phyloP scores from a whole-genome alignment of 2,113 vertebrate genomes.

The Poeciliopsis occidentalis region DNA sequence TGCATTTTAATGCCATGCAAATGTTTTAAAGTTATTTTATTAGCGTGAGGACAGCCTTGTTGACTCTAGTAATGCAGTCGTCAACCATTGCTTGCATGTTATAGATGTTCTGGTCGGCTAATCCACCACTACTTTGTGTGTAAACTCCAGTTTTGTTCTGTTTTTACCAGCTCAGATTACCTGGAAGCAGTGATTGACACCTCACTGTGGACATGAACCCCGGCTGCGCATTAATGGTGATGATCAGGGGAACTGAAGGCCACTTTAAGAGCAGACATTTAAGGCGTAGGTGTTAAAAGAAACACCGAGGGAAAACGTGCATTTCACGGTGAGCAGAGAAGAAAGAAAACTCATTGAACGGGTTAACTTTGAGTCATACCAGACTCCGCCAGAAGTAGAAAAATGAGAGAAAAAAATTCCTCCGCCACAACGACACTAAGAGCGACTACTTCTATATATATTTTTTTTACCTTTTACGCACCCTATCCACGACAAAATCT shows the following conservation, averaged over 20 bases:
- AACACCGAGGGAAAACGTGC: slow-evolving; percentile 49
- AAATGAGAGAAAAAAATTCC: slow-evolving; percentile 82
- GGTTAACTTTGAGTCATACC: slow-evolving; percentile 82
- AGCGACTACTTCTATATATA: slow-evolving; percentile 30
- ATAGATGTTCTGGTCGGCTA: neutral
- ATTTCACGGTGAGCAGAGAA: slow-evolving; percentile 31
- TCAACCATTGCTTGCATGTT: too few relatives aligned
- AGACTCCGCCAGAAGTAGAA: slow-evolving; percentile 72
- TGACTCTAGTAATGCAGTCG: neutral
- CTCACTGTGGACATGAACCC: neutral
- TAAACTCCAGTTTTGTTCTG: neutral
- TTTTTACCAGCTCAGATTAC: neutral
- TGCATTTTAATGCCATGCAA: too few relatives aligned
- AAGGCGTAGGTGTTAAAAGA: slow-evolving; percentile 39
- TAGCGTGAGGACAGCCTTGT: neutral
- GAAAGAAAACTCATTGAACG: slow-evolving; percentile 58
- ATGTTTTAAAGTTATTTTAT: too few relatives aligned
- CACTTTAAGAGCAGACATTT: neutral
- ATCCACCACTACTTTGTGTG: neutral
- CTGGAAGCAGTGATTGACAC: neutral
- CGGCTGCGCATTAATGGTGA: neutral
- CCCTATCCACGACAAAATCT: rapidly evolving
- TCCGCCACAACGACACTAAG: slow-evolving; percentile 74
- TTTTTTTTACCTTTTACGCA: neutral
- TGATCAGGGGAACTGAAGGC: neutral